Evolutionary conservation across 2,888 invertebrate species (phyloP).

Genomic region (Charanyca ferruginea): DNA sequence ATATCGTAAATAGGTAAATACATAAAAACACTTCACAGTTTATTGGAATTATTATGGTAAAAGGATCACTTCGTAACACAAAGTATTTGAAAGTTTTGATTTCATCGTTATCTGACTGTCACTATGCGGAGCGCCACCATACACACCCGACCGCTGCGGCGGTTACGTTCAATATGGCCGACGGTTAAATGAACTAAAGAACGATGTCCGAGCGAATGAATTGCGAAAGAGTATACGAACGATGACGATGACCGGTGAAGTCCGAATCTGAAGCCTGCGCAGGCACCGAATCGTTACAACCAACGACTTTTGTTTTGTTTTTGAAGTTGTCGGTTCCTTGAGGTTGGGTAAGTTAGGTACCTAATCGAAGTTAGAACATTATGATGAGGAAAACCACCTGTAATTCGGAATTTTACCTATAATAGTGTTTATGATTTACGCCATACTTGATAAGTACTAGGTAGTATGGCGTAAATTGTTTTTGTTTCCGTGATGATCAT

Average conservation of each 20-base stretch:
- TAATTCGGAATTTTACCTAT: no score
- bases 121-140: slow-evolving; percentile 77
- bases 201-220: slow-evolving; percentile 60
- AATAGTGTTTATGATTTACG: no score
- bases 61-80: slow-evolving; percentile 70
- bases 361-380: slow-evolving; percentile 6
- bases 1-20: slow-evolving; percentile 52
- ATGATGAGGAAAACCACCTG: no score
- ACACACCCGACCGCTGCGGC: slow-evolving; percentile 73
- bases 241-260: slow-evolving; percentile 51
- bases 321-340: slow-evolving; percentile 11
- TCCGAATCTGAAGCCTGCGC: slow-evolving; percentile 50
- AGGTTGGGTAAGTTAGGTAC: no score
- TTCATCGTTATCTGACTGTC: slow-evolving; percentile 85
- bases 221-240: slow-evolving; percentile 59
- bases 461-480: no score
- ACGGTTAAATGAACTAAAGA: slow-evolving; percentile 62
- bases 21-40: slow-evolving; percentile 75
- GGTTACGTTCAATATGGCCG: slow-evolving; percentile 87
- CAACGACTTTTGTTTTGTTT: slow-evolving; percentile 40
- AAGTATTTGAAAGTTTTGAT: slow-evolving; percentile 79
- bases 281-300: slow-evolving; percentile 28
- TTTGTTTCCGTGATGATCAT: no score
- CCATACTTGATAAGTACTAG: no score
- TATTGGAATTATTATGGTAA: slow-evolving; percentile 57